Evolutionary conservation across 2,113 vertebrate genomes (phyloP).

Genomic region (Tricholaema leucomelas): DNA sequence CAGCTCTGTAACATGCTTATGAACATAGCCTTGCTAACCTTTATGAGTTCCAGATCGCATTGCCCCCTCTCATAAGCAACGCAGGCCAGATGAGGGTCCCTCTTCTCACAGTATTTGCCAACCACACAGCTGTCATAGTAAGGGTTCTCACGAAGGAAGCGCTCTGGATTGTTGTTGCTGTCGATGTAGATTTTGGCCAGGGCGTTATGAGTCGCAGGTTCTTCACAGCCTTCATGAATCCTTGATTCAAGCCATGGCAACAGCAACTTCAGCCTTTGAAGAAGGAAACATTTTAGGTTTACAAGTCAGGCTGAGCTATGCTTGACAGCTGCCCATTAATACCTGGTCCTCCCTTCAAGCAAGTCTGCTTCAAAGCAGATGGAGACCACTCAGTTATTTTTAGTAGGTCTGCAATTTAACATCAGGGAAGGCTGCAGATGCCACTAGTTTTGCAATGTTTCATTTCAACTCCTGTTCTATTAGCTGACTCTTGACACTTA

Average conservation of each 20-base stretch:
- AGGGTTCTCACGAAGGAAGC: constrained; percentile 88
- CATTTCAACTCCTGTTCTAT: neutral
- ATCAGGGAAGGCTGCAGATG: neutral
- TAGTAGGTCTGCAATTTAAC: neutral
- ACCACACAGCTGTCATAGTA: constrained; percentile 89
- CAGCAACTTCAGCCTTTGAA: constrained; percentile 86
- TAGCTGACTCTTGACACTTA: neutral
- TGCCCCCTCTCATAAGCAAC: constrained; percentile 90
- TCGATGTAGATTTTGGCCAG: constrained; percentile 94
- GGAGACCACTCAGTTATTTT: neutral
- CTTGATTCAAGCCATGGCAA: constrained; percentile 90
- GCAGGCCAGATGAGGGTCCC: constrained; percentile 90
- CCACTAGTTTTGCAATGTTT: neutral
- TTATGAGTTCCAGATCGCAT: constrained; percentile 91
- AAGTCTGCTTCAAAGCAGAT: neutral
- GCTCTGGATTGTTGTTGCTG: constrained; percentile 90
- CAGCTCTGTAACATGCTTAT: neutral
- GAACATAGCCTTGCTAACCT: constrained; percentile 74
- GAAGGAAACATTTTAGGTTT: constrained; percentile 6
- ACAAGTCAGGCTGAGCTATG: neutral
- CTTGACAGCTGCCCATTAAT: neutral
- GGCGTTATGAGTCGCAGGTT: constrained; percentile 91
- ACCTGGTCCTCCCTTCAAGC: neutral
- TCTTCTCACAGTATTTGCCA: constrained; percentile 90
- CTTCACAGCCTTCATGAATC: constrained; percentile 89